Evolutionary conservation across 2,888 invertebrate genomes (phyloP), one percentile per base, ranked within the genome.

Genomic region (Eulithis testata): DNA sequence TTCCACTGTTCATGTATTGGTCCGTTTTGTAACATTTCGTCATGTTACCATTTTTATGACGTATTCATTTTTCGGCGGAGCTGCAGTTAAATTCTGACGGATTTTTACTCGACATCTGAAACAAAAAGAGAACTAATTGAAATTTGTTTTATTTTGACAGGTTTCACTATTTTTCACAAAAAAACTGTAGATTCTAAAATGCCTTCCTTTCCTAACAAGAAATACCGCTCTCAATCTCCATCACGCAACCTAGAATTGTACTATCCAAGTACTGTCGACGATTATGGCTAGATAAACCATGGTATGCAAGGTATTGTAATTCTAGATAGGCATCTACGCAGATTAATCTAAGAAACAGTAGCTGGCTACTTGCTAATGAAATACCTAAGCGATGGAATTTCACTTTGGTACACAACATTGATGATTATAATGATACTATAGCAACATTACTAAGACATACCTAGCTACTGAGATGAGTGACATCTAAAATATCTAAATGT

Each of bases 11-110:
- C 85, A 76, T 81, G 83, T 78, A 81, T 80, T 73, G 80, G 70
- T 72, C 65, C 81, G 74, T 75, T 76, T 71, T 78, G 81, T 77
- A 78, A 75, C 89, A 91, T 87, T 91, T 85, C 84, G 85, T 91
- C 91, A 90, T 85, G 90, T 89, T 85, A 86, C 84, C 86, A 87
- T 89, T 81, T 83, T 67, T 81, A 71, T 73, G 72, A 71, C 72
- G 69, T 68, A 74, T 77, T 73, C 78, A 73, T 77, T 73, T 78
- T 68, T 71, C 21, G 9, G 49, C 49, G 2, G 49, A 69, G 70
- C 73, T 74, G 75, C 73, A 73, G 79, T 77, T 75, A 75, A 68
- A 72, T 76, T 74, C 70, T 63, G 74, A 71, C 74, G 69, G 59
- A 66, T 21, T 69, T 68, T 75, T 67, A 63, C 63, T 65, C 71